Conservation (phyloP, 2,888 invertebrate genomes). For the Ctena decussata region DNA sequence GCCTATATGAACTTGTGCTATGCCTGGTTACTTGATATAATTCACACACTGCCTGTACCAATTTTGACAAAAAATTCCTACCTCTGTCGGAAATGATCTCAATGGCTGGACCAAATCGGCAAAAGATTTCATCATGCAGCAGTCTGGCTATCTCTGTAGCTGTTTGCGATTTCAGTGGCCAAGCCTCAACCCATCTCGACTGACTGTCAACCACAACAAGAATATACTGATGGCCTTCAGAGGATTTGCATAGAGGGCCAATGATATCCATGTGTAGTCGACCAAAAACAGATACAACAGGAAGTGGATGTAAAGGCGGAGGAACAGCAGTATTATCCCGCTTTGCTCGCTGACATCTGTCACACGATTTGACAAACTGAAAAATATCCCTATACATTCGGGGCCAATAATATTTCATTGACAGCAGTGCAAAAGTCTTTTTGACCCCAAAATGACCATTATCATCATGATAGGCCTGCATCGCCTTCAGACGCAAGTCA, state of each 20-base stretch:
- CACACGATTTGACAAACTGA: slow-evolving; percentile 38
- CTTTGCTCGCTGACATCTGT: slow-evolving; percentile 44
- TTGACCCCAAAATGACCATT: background rate
- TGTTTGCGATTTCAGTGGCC: slow-evolving; percentile 16
- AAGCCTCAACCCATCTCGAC: slow-evolving; percentile 24
- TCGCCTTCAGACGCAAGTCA: background rate
- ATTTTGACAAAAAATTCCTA: slow-evolving; percentile 34
- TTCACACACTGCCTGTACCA: slow-evolving; percentile 41
- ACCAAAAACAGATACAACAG: slow-evolving; percentile 17
- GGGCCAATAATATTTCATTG: slow-evolving; percentile 43
- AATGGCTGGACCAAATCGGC: slow-evolving; percentile 27
- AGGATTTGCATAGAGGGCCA: slow-evolving; percentile 35
- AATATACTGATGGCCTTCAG: slow-evolving; percentile 32
- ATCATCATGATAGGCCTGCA: background rate
- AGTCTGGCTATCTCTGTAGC: slow-evolving; percentile 30
- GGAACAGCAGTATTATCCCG: slow-evolving; percentile 13
- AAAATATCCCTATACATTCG: slow-evolving; percentile 34
- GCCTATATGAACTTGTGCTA: slow-evolving; percentile 32
- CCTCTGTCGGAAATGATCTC: slow-evolving; percentile 32
- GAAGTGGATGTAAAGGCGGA: slow-evolving; percentile 29
- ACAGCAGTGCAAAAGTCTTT: background rate
- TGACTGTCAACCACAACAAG: slow-evolving; percentile 34
- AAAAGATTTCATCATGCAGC: slow-evolving; percentile 22
- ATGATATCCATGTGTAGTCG: slow-evolving; percentile 43
- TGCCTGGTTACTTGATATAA: slow-evolving; percentile 28